phyloP scores from a whole-genome alignment of 2,888 invertebrate species.

The Agonopterix alstromeriana region DNA sequence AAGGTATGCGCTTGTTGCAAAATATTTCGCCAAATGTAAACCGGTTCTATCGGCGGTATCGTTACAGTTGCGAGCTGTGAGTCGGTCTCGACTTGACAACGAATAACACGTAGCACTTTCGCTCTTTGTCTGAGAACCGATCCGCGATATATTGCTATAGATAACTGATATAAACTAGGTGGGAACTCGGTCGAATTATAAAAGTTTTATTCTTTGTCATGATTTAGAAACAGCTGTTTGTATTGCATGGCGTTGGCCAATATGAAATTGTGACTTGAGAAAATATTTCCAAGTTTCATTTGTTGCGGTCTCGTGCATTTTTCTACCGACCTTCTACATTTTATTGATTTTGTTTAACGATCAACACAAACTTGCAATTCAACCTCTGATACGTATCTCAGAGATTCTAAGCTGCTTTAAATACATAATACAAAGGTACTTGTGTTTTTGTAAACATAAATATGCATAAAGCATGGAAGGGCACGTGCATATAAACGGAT shows the following conservation, averaged over 20 bases:
- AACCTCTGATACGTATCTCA: no score
- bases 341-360: no score
- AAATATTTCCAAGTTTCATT: slow-evolving; percentile 1
- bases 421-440: no score
- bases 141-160: slow-evolving; percentile 9
- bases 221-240: slow-evolving; percentile 32
- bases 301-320: not conserved
- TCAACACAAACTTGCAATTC: no score
- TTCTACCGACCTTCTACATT: no score
- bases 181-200: slow-evolving; percentile 42
- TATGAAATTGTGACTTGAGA: slow-evolving; percentile 10
- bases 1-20: slow-evolving; percentile 42
- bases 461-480: slow-evolving; percentile 3
- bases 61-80: slow-evolving; percentile 8
- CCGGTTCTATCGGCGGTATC: slow-evolving; percentile 37
- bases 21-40: slow-evolving; percentile 53
- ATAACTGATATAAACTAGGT: slow-evolving; percentile 19
- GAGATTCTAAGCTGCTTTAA: no score
- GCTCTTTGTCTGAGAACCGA: slow-evolving; percentile 36
- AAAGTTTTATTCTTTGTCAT: slow-evolving; percentile 28
- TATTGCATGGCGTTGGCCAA: slow-evolving; percentile 30
- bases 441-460: no score
- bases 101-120: slow-evolving; percentile 33
- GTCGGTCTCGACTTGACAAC: not conserved
- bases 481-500: slow-evolving; percentile 48